Percentiles rank a stretch among this genome's conserved stretches.
phyloP scores from a whole-genome alignment of 2,888 invertebrate genomes.

The Pilophorus perplexus region DNA sequence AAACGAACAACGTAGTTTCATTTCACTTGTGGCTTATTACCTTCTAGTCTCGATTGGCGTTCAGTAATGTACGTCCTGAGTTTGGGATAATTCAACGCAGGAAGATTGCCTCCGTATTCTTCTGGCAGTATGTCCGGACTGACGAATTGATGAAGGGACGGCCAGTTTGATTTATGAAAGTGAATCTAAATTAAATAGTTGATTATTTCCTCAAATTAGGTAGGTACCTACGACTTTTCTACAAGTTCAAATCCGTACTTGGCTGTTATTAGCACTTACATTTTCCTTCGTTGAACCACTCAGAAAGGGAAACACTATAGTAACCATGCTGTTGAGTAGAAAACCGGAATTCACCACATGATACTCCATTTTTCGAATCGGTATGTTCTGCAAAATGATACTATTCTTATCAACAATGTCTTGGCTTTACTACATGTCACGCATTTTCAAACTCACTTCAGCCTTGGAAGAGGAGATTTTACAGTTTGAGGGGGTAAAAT shows the following conservation, averaged over 20 bases:
- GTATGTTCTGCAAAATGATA: constrained; percentile 44
- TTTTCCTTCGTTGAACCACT: constrained; percentile 47
- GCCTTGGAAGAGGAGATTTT: constrained; percentile 45
- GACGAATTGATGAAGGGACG: constrained; percentile 70
- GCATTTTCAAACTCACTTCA: constrained; percentile 42
- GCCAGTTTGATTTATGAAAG: constrained; percentile 70
- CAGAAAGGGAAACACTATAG: constrained; percentile 48
- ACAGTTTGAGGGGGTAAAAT: constrained; percentile 46
- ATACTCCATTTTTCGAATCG: constrained; percentile 46
- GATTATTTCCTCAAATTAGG: too few species aligned
- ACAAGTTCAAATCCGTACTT: too few species aligned
- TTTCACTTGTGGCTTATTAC: too few species aligned
- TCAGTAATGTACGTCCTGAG: constrained; percentile 40
- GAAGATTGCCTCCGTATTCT: constrained; percentile 65
- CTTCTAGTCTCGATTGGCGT: constrained; percentile 43
- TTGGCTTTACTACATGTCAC: background rate
- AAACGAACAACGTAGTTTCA: too few species aligned
- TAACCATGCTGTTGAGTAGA: constrained; percentile 46
- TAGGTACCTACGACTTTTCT: too few species aligned
- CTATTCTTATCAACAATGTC: background rate
- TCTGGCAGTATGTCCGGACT: constrained; percentile 67
- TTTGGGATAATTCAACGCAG: constrained; percentile 42
- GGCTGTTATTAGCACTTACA: constrained; percentile 45
- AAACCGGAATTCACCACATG: constrained; percentile 48
- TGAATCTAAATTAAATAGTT: too few species aligned